These are phyloP conservation scores for Menidia menidia DNA, from an alignment of 2,797 vertebrate genomes.

Conservation along the genomic window DNA sequence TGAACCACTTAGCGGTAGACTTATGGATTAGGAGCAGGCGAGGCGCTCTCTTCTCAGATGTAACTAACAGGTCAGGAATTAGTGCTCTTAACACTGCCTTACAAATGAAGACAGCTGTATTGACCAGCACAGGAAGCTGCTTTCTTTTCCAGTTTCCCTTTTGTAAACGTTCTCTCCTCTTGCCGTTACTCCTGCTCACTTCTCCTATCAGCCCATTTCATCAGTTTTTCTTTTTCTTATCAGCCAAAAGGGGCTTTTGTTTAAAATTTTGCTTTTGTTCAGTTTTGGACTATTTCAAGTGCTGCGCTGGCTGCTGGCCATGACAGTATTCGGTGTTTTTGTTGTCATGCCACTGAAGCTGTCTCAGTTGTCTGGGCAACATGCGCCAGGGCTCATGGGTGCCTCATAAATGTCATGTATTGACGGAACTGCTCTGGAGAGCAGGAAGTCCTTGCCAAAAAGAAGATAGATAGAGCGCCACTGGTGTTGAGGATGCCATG, in stretches of 20 bases:
- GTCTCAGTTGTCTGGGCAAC: conserved; percentile 79
- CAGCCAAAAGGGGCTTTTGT: conserved; percentile 46
- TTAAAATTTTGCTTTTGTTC: conserved; percentile 42
- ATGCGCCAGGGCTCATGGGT: conserved; percentile 69
- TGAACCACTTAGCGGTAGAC: conserved; percentile 82
- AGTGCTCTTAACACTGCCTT: conserved; percentile 76
- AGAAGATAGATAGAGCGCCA: conserved; percentile 70
- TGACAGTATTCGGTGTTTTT: conserved; percentile 66
- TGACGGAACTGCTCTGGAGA: conserved; percentile 61
- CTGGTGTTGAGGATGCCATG: conserved; percentile 75
- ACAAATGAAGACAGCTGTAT: conserved; percentile 79
- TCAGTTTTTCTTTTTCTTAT: conserved; percentile 53
- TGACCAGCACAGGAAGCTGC: conserved; percentile 56
- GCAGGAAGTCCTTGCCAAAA: conserved; percentile 72
- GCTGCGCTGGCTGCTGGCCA: conserved; percentile 58
- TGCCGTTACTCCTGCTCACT: conserved; percentile 24
- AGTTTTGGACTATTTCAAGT: conserved; percentile 36
- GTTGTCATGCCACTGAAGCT: conserved; percentile 76
- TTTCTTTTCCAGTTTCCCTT: conserved; percentile 47
- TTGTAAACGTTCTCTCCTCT: conserved; percentile 27
- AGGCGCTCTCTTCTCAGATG: conserved; percentile 77
- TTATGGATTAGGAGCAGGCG: conserved; percentile 83
- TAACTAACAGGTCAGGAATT: conserved; percentile 84
- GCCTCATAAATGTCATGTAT: conserved; percentile 78
- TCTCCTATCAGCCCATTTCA: conserved; percentile 32